Base-by-base conservation (phyloP, 2,797 vertebrate species). In the Jordanella pulchra region DNA sequence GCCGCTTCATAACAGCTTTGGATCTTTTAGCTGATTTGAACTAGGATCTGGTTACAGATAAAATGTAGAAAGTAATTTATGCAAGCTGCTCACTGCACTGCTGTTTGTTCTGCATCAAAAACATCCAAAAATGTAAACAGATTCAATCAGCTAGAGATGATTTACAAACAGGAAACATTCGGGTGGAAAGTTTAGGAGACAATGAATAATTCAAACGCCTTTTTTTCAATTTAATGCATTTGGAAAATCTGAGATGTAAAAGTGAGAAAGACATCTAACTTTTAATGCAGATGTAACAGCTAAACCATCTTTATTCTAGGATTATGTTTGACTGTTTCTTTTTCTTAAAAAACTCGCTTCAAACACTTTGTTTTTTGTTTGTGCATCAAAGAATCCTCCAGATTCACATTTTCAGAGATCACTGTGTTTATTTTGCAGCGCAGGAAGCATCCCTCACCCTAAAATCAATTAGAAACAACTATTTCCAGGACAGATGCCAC, bases 121-220 rank as follows among this genome's bases (percentile, higher is more conserved):
- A 63, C 35, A 63, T 39, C 23, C 18, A 44, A 63, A 63, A 63
- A 63, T 63, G 39, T 44, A 25, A 63, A 44, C 60, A 63, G 39
- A 63, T 63, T 9, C 14, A 63, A 63, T 63, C 60, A 44, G 39
- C 14, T 42, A 23, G 25, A 42, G 35, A 63, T 25, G n/a, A 63
- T 63, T 63, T 63, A 25, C 60, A 63, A 63, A 63, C 60, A 44
- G 60, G 60, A 27, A 54, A n/a, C 51, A 13, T 54, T 54, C 51
- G 23, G n/a, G 51, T 11, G 51, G 51, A 63, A 63, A 63, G 21
- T 39, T 61, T 12, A 7, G 58, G 35, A n/a, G 23, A 61, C 21
- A n/a, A 61, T n/a, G 21, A 61, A 61, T 35, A 12, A 2, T 39
- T 42, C n/a, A n/a, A 42, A 42, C n/a, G 60, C 35, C 35, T 61